Evolutionary conservation across 2,113 vertebrate species (phyloP).

Genomic region (Monopterus albus): DNA sequence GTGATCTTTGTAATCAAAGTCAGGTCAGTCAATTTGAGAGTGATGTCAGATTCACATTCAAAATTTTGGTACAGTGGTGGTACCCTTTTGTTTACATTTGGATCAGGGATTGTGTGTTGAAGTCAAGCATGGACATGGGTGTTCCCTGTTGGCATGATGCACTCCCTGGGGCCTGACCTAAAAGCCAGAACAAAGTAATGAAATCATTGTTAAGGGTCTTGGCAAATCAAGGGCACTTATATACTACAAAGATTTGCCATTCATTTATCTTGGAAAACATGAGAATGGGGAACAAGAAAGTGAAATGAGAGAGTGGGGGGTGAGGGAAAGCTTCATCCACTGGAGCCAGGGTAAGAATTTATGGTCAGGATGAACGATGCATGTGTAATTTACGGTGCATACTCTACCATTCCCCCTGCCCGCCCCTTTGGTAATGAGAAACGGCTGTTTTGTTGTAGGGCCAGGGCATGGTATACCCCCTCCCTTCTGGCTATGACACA

Average conservation of each 20-base stretch:
- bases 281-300: slow-evolving; percentile 39
- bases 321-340: slow-evolving; percentile 68
- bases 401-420: slow-evolving; percentile 78
- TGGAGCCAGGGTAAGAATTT: slow-evolving; percentile 78
- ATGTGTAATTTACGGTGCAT: slow-evolving; percentile 81
- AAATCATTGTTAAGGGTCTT: slow-evolving; percentile 68
- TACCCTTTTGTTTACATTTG: slow-evolving; percentile 29
- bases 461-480: slow-evolving; percentile 68
- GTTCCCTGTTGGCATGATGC: slow-evolving; percentile 42
- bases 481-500: slow-evolving; percentile 83
- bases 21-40: background rate
- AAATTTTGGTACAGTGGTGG: background rate
- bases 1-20: background rate
- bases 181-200: slow-evolving; percentile 66
- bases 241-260: slow-evolving; percentile 61
- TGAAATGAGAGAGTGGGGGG: slow-evolving; percentile 58
- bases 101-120: slow-evolving; percentile 28
- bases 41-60: slow-evolving; percentile 12
- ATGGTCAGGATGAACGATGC: slow-evolving; percentile 81
- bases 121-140: slow-evolving; percentile 37
- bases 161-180: slow-evolving; percentile 33
- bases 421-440: slow-evolving; percentile 83
- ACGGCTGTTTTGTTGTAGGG: slow-evolving; percentile 80
- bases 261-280: slow-evolving; percentile 62
- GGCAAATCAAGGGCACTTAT: slow-evolving; percentile 55